Base-by-base conservation (phyloP, 1,140 invertebrate species). In the Eulimnadia texana region DNA sequence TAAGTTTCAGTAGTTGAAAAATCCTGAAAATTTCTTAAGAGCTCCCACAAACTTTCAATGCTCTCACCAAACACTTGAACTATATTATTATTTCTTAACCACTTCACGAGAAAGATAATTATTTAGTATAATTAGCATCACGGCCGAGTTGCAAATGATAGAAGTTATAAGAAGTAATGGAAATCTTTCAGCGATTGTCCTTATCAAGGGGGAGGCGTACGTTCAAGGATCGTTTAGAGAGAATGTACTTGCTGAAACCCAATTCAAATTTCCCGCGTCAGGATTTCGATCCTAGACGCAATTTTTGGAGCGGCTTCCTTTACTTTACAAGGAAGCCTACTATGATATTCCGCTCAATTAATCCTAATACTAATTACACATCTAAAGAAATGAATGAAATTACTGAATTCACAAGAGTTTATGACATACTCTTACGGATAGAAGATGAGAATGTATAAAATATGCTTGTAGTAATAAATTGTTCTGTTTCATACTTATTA, bases 181-280 rank as follows among this genome's bases (percentile, higher is more conserved):
- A 3, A 10, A 0, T n/a, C 23, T 1, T 1, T 27, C 25, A 3
- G 11, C 64, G 9, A 50, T 42, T 28, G 64, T 65, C 64, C 64
- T 66, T 63, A 64, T 65, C 61, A 53, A 63, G 60, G 62, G 61
- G 62, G 64, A 65, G 33, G 58, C 50, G 58, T 55, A 62, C 65
- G 54, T 54, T 50, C 65, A 64, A 63, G 27, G 65, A 65, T 23
- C 64, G 59, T 60, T 20, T 64, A 63, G 61, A 60, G 65, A 66
- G 65, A 54, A 42, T 60, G 65, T 65, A 61, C 51, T 27, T 66
- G 64, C 64, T 66, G 61, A 64, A 60, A 64, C 65, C 65, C 62
- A 24, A 63, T 52, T 47, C 57, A 50, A 56, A 60, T 54, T 25
- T 50, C 58, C 54, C 65, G 61, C 56, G 50, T 28, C 54, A 25